These are phyloP conservation scores for Thysanoteuthis rhombus DNA, from an alignment of 2,888 invertebrate species.

Conservation along the genomic window DNA sequence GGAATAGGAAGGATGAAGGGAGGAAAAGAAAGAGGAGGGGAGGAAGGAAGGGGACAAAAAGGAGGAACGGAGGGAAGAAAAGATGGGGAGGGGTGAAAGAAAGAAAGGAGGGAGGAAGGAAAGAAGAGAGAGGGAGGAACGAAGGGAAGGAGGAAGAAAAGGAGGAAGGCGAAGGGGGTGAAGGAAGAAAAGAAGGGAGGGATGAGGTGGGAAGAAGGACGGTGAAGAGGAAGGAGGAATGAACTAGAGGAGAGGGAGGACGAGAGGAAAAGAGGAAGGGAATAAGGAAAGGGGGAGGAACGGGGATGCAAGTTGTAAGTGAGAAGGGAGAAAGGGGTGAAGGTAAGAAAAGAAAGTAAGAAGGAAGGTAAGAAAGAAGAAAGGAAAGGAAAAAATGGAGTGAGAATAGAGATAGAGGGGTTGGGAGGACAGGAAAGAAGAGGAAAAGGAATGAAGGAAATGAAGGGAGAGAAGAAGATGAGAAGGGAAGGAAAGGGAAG, in stretches of 20 bases:
- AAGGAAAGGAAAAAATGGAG: background rate
- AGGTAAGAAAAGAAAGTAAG: too few relatives aligned
- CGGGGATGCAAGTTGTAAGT: too few relatives aligned
- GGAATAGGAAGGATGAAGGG: too few relatives aligned
- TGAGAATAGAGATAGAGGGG: background rate
- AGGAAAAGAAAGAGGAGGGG: too few relatives aligned
- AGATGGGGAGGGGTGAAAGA: too few relatives aligned
- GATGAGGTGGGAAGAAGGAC: background rate
- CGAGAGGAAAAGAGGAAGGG: background rate
- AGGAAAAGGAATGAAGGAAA: too few relatives aligned
- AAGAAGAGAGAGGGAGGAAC: background rate
- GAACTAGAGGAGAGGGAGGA: background rate
- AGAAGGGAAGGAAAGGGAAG: background rate
- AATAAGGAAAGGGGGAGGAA: background rate
- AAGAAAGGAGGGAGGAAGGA: background rate
- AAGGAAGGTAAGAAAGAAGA: background rate
- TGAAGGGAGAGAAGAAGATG: background rate
- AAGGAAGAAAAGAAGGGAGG: background rate
- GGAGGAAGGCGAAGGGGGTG: background rate
- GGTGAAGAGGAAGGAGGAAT: background rate
- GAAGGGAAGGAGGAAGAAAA: background rate
- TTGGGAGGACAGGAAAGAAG: background rate
- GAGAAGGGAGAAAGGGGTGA: too few relatives aligned
- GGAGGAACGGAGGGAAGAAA: too few relatives aligned
- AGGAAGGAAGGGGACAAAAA: too few relatives aligned